Evolutionary conservation across 1,140 invertebrate species (phyloP).

Genomic region (Leptinotarsa defecta): DNA sequence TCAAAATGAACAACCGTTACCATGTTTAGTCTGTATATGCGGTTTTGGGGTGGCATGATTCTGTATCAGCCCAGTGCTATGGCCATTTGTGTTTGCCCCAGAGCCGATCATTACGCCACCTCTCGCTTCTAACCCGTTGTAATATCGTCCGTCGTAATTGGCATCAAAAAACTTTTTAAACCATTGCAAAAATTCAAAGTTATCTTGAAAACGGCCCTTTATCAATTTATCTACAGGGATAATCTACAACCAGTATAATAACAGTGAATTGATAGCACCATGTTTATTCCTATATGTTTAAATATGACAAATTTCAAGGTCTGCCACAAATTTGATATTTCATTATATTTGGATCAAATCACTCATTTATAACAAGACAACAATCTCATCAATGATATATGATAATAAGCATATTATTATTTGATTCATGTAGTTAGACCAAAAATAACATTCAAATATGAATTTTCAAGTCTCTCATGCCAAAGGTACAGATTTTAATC

Average conservation of each 20-base stretch:
- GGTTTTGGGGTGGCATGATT: constrained; percentile 25
- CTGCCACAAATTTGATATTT: too few species aligned
- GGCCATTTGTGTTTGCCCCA: constrained; percentile 51
- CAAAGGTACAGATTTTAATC: too few species aligned
- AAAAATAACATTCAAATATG: too few species aligned
- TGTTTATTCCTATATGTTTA: too few species aligned
- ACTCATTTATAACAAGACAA: too few species aligned
- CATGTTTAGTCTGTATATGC: constrained; percentile 43
- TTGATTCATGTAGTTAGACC: too few species aligned
- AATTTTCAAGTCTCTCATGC: too few species aligned
- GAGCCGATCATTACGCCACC: constrained; percentile 74
- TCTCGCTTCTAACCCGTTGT: constrained; percentile 88
- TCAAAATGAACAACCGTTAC: constrained; percentile 42
- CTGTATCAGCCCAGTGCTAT: constrained; percentile 27
- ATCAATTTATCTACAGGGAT: constrained; percentile 97
- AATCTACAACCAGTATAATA: constrained; percentile 68
- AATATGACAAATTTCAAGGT: too few species aligned
- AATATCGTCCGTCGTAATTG: constrained; percentile 95
- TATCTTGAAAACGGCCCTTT: constrained; percentile 98
- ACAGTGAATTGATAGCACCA: background rate
- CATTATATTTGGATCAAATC: too few species aligned
- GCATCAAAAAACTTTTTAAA: constrained; percentile 99
- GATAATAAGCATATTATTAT: too few species aligned
- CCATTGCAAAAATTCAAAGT: constrained; percentile 99
- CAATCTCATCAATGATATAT: too few species aligned